Base-by-base conservation (phyloP, 2,888 invertebrate species). In the Cecidostiba fungosa region DNA sequence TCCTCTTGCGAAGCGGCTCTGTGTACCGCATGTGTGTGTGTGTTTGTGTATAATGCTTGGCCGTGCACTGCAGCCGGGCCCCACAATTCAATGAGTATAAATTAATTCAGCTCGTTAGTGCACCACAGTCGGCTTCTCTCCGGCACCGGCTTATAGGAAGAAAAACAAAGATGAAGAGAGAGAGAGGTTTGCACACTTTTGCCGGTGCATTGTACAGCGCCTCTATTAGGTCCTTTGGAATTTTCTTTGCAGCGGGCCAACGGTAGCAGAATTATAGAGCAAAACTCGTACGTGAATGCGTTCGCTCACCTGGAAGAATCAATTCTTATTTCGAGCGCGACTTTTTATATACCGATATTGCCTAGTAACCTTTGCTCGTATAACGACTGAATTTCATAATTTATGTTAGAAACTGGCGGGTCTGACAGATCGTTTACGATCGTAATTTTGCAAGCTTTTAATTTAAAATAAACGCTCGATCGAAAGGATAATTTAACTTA, bases 21-120 rank as follows among this genome's bases (percentile, higher is more conserved):
- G 50, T 50, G 16, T 19, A 50, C 50, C 54, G 54, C 23, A 16
- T n/a, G n/a, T 5, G 54, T 59, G 16, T 59, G n/a, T 59, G 10
- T 23, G 54, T 54, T 1, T 39, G 3, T 6, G 19, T 39, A 72
- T 32, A 72, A 36, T 59, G 6, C 54, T 59, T n/a, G n/a, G n/a
- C 26, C 12, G 47, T 12, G 23, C 23, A 10, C 26, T 47, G 69
- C 62, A 12, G 50, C 39, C 69, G 73, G 32, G 19, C 82, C 86
- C 88, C 87, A 87, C 87, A 88, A 90, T 90, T 89, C 89, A 89
- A 89, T 88, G 89, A 89, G 88, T 88, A 90, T 89, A 90, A 91
- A 91, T 91, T 91, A 91, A 91, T 91, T 90, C 89, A 90, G 89
- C 89, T 91, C 90, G 90, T 91, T 91, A 91, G 89, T 69, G 72